These are phyloP conservation scores for Platyscapa corneri DNA, from an alignment of 1,140 invertebrate species.

Conservation along the genomic window DNA sequence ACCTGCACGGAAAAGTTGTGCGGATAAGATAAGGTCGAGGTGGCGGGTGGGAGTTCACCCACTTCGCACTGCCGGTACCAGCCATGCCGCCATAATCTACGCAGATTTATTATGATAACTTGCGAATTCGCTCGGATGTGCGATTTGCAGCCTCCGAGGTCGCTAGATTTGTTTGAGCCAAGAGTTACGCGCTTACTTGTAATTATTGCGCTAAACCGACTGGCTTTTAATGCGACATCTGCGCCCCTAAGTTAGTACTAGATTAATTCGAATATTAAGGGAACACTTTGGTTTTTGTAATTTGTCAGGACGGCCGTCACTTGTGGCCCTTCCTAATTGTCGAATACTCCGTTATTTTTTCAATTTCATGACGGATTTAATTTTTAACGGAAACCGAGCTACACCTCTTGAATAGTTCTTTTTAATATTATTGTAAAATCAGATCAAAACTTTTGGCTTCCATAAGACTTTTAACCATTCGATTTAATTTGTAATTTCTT, in stretches of 20 bases:
- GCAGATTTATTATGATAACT: conserved; percentile 24
- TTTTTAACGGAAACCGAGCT: not conserved
- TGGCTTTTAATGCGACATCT: not conserved
- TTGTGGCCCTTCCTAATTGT: not conserved
- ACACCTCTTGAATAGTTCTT: not conserved
- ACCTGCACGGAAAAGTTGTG: not conserved
- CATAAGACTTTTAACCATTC: not conserved
- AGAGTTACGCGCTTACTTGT: not conserved
- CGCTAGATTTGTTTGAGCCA: conserved; percentile 2
- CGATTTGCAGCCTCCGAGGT: not conserved
- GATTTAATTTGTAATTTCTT: too few relatives aligned
- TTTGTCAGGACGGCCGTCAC: not conserved
- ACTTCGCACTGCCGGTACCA: not conserved
- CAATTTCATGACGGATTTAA: not conserved
- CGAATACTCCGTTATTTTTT: not conserved
- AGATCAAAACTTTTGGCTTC: not conserved
- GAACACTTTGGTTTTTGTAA: not conserved
- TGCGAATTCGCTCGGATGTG: not conserved
- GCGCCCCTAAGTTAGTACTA: not conserved
- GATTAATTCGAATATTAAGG: not conserved
- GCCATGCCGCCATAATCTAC: not conserved
- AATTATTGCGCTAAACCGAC: not conserved
- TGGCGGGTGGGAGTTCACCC: too few relatives aligned
- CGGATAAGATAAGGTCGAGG: conserved; percentile 6
- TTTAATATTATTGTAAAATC: not conserved